phyloP scores from a whole-genome alignment of 1,140 invertebrate genomes.

The Galendromus occidentalis region DNA sequence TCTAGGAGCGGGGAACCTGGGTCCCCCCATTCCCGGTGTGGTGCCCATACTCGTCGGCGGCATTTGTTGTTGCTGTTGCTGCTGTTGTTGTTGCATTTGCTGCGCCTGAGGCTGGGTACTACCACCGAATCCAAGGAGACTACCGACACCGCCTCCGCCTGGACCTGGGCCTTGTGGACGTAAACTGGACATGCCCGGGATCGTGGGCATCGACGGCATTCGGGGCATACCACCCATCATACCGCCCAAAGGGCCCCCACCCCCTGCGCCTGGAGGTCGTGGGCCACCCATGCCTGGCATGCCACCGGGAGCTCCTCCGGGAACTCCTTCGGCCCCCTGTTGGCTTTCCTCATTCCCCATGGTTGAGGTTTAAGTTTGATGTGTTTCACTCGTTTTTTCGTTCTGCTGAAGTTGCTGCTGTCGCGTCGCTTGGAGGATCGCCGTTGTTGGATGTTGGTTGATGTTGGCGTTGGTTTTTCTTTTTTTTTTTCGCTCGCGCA shows the following conservation, averaged over 20 bases:
- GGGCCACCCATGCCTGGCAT: slow-evolving; percentile 13
- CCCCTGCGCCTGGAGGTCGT: slow-evolving; percentile 13
- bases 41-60: too few relatives aligned
- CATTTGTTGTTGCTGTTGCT: too few relatives aligned
- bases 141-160: slow-evolving; percentile 12
- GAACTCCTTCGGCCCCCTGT: slow-evolving; percentile 13
- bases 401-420: background rate
- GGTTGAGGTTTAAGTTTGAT: background rate
- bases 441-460: too few relatives aligned
- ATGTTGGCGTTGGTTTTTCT: too few relatives aligned
- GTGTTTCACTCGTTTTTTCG: background rate
- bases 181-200: slow-evolving; percentile 1
- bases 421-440: background rate
- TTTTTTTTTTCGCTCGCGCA: too few relatives aligned
- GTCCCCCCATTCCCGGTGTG: background rate
- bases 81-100: too few relatives aligned
- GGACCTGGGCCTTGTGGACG: slow-evolving; percentile 4
- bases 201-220: slow-evolving; percentile 9
- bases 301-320: background rate
- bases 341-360: slow-evolving; percentile 19
- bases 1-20: background rate
- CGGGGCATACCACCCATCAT: slow-evolving; percentile 11
- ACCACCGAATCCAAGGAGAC: background rate
- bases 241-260: background rate
- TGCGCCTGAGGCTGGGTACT: background rate